Conservation (phyloP, 2,797 vertebrate genomes). For the Meda fulgida region DNA sequence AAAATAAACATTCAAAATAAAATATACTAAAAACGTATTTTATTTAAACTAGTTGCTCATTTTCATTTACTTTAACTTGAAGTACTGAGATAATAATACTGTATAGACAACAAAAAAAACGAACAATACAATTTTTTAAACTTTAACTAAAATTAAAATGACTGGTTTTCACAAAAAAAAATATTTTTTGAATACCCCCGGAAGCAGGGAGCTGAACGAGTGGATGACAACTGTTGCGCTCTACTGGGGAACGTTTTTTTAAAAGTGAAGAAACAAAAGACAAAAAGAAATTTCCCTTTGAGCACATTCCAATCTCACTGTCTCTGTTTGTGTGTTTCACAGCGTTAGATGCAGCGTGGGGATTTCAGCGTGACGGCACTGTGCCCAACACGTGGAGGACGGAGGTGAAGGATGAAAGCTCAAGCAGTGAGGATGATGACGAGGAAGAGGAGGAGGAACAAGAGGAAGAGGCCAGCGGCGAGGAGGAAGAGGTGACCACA, state of each 20-base stretch:
- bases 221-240: not conserved
- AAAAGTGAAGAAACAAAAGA: not conserved
- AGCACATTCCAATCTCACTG: not conserved
- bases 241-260: not conserved
- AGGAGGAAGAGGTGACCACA: slow-evolving; percentile 77
- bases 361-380: slow-evolving; percentile 73
- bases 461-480: slow-evolving; percentile 73
- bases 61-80: not conserved
- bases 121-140: not conserved
- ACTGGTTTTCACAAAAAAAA: too few species aligned
- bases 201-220: too few species aligned
- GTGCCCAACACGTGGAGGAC: slow-evolving; percentile 80
- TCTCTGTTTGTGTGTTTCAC: slow-evolving; percentile 25
- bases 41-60: not conserved
- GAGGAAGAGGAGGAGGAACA: slow-evolving; percentile 78
- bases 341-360: slow-evolving; percentile 79
- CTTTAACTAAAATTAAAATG: not conserved
- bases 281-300: not conserved
- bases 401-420: slow-evolving; percentile 83
- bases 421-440: slow-evolving; percentile 81
- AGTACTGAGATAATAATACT: not conserved
- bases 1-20: not conserved
- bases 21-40: not conserved
- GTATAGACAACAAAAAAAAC: not conserved
- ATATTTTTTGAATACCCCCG: too few species aligned